These are phyloP conservation scores for Anguilla megastoma DNA, from an alignment of 2,797 vertebrate species.

Conservation along the genomic window DNA sequence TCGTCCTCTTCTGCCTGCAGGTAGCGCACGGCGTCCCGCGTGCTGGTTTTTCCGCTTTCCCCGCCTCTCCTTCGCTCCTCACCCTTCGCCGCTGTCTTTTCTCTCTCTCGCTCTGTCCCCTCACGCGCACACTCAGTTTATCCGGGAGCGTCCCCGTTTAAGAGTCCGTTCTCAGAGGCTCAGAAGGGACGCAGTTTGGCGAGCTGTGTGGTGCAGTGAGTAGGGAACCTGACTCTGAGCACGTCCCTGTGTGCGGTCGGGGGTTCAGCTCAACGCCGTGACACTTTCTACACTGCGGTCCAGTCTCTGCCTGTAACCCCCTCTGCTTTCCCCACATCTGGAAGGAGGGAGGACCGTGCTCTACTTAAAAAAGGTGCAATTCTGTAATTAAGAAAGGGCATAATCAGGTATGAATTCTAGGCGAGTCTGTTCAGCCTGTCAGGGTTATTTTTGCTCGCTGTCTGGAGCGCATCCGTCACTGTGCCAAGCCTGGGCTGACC, in stretches of 20 bases:
- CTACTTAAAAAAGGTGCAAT: not conserved
- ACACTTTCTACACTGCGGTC: no score
- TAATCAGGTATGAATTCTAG: not conserved
- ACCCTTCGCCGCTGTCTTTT: not conserved
- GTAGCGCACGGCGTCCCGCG: slow-evolving; percentile 56
- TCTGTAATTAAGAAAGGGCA: not conserved
- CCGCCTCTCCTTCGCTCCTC: not conserved
- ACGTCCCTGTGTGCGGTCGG: not conserved
- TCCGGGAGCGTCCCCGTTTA: not conserved
- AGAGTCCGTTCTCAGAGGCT: not conserved
- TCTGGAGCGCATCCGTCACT: not conserved
- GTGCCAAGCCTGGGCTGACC: not conserved
- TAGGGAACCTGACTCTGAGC: not conserved
- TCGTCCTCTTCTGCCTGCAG: slow-evolving; percentile 84
- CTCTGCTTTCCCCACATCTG: not conserved
- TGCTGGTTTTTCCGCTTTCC: not conserved
- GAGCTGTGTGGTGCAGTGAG: no score
- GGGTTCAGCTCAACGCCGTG: no score
- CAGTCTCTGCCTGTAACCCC: no score
- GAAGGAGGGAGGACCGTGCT: not conserved
- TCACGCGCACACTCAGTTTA: not conserved
- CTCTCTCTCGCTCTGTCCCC: not conserved
- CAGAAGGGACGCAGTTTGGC: not conserved
- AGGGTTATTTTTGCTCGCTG: not conserved
- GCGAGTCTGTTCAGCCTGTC: not conserved